phyloP scores from a whole-genome alignment of 2,888 invertebrate genomes.

The Netelia virgata region DNA sequence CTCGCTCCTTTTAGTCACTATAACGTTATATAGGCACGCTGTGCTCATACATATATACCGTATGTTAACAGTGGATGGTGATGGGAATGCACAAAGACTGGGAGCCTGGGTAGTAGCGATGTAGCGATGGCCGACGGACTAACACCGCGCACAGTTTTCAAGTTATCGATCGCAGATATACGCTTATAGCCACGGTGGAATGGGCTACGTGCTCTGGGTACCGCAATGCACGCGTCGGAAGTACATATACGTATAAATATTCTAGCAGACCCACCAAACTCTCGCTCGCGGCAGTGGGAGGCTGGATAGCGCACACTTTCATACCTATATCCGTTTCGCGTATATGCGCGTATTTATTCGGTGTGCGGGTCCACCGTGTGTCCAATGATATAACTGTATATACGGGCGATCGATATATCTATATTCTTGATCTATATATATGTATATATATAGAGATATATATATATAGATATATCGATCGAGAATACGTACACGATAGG shows the following conservation, averaged over 20 bases:
- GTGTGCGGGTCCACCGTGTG: constrained; percentile 22
- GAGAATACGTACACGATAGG: not conserved
- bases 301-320: constrained; percentile 31
- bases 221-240: constrained; percentile 74
- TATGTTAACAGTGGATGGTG: constrained; percentile 4
- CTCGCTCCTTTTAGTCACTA: constrained; percentile 11
- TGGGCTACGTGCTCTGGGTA: constrained; percentile 77
- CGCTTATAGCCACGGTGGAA: constrained; percentile 75
- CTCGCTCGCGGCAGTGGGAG: constrained; percentile 49
- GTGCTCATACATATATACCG: constrained; percentile 14
- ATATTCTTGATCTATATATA: too few relatives aligned
- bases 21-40: not conserved
- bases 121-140: constrained; percentile 20
- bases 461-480: not conserved
- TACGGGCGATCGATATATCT: too few relatives aligned
- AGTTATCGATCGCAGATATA: constrained; percentile 78
- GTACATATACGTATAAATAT: constrained; percentile 57
- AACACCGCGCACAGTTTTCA: constrained; percentile 70
- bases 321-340: not conserved
- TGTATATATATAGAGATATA: too few relatives aligned
- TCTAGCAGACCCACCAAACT: constrained; percentile 47
- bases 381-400: constrained; percentile 6
- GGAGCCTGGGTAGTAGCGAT: not conserved
- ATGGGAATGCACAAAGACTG: constrained; percentile 34
- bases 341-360: constrained; percentile 14